Percentiles rank a stretch among this genome's conserved stretches.
These are phyloP conservation scores for Tupaia tana DNA, from an alignment of 2,113 vertebrate species.

Conservation along the genomic window DNA sequence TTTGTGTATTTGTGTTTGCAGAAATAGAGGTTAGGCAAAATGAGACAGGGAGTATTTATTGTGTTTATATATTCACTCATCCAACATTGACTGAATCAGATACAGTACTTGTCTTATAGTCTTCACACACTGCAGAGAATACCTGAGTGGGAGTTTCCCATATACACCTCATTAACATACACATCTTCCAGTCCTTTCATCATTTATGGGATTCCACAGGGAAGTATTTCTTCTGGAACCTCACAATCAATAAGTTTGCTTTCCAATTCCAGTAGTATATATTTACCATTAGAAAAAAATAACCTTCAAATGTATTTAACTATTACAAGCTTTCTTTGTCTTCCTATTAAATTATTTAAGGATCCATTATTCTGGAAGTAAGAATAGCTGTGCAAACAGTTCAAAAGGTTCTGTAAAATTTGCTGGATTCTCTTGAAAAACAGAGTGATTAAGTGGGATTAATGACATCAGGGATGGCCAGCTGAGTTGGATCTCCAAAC, in stretches of 20 bases:
- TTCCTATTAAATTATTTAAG: constrained; percentile 50
- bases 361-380: constrained; percentile 45
- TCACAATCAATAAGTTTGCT: background rate
- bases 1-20: background rate
- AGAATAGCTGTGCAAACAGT: background rate
- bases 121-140: background rate
- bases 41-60: background rate
- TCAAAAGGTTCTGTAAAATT: constrained; percentile 40
- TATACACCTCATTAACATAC: background rate
- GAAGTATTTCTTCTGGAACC: background rate
- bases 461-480: background rate
- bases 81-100: constrained; percentile 18
- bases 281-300: constrained; percentile 5
- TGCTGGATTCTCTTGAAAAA: background rate
- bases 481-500: background rate
- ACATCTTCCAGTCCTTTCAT: background rate
- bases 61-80: constrained; percentile 28
- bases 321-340: constrained; percentile 17
- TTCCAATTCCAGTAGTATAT: constrained; percentile 24
- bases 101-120: background rate
- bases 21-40: background rate
- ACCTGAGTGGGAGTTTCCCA: background rate
- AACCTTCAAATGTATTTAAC: background rate
- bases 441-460: constrained; percentile 30
- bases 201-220: background rate